These are phyloP conservation scores for Amazona finschi DNA, from an alignment of 2,797 vertebrate genomes.

Conservation along the genomic window DNA sequence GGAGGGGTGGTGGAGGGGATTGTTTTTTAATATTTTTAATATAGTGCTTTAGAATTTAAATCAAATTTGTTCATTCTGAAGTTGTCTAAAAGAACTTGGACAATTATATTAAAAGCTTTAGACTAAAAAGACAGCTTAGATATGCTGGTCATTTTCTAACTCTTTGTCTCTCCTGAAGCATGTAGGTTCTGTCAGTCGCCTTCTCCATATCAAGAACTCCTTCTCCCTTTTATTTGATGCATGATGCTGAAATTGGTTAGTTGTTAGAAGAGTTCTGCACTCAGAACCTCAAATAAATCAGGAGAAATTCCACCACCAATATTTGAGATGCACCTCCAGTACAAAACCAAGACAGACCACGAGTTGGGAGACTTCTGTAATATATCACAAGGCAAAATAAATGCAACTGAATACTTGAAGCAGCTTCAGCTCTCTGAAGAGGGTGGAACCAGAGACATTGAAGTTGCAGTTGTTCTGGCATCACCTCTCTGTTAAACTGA, in stretches of 20 bases:
- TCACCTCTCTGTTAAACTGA: neutral
- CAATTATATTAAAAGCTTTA: neutral
- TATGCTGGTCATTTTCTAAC: neutral
- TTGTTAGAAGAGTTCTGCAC: neutral
- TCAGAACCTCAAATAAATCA: neutral
- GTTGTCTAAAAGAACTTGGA: neutral
- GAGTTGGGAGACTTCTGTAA: neutral
- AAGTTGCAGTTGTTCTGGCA: neutral
- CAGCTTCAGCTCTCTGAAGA: neutral
- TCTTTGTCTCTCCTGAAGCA: neutral
- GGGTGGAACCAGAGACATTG: neutral
- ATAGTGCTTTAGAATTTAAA: neutral
- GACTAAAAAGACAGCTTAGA: neutral
- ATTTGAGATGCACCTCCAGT: neutral
- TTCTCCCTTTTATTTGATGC: neutral
- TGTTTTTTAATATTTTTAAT: too few species aligned
- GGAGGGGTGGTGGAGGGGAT: rapidly evolving
- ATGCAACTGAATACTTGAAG: neutral
- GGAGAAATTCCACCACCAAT: neutral
- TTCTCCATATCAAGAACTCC: neutral
- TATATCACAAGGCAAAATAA: neutral
- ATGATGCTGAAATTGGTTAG: neutral
- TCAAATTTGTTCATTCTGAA: neutral
- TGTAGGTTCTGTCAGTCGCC: neutral
- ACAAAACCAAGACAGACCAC: neutral